Evolutionary conservation across 2,888 invertebrate species (phyloP), one percentile per base, ranked within the genome.

Genomic region (Eupithecia tripunctaria): DNA sequence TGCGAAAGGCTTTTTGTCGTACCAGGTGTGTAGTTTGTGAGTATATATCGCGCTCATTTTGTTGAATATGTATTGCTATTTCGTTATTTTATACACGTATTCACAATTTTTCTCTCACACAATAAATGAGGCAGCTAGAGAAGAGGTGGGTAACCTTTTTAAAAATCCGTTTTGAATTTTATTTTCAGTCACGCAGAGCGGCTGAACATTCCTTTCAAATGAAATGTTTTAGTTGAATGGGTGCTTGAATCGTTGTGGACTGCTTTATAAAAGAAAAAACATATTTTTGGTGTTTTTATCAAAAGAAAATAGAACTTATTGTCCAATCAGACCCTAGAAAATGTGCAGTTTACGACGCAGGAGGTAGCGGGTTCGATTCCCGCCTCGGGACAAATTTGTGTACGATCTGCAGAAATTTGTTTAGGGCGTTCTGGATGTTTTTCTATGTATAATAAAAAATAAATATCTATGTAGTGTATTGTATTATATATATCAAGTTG

Each of bases 161-260:
- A 29, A 60, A 60, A 60, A 43, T 18, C 8, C 29, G 60, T 60
- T 60, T 60, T 18, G 27, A 32, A 21, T 63, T 63, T 14, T 8
- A 63, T 63, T 29, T 63, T 63, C 36, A 36, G 21, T 36, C 36
- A 14, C 14, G 36, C 63, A 21, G 21, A 36, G 29, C 18, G 60
- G 29, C 5, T 60, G 60, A 60, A 60, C 29, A 60, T 56, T 56
- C 56, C 56, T 56, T 56, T 56, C 56, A 56, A 56, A 56, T 25
- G 56, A 56, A 56, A 56, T 56, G 25, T 56, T 56, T 56, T 25
- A 56, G 25, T 14, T 25, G 4, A n/a, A 47, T 47, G 2, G n/a
- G n/a, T 21, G 51, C 21, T 21, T 21, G 51, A 51, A 51, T 51
- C 21, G 51, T 21, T 51, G 51, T 21, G n/a, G 47, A 51, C 47